These are phyloP conservation scores for Arctia plantaginis DNA, from an alignment of 2,888 invertebrate genomes.

Conservation along the genomic window DNA sequence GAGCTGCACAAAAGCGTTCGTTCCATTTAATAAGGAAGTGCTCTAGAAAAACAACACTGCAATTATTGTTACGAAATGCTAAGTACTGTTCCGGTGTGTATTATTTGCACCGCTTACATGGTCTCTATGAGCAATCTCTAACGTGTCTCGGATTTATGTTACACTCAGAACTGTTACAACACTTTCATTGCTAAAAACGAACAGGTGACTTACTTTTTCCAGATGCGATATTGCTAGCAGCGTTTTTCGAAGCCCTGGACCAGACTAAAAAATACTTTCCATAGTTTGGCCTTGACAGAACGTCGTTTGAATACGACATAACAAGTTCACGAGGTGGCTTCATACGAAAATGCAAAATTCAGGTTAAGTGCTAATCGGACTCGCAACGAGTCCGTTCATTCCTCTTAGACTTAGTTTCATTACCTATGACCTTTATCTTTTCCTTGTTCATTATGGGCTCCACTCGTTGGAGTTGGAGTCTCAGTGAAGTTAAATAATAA, in stretches of 20 bases:
- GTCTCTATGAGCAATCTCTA: slow-evolving; percentile 53
- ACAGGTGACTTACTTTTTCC: slow-evolving; percentile 16
- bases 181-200: slow-evolving; percentile 10
- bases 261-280: not conserved
- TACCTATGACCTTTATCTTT: not conserved
- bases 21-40: slow-evolving; percentile 83
- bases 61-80: slow-evolving; percentile 76
- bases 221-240: not conserved
- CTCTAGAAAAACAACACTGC: slow-evolving; percentile 78
- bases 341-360: not conserved
- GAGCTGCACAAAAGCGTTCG: slow-evolving; percentile 66
- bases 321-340: not conserved
- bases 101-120: slow-evolving; percentile 64
- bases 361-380: not conserved
- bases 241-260: not conserved
- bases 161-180: slow-evolving; percentile 40
- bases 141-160: slow-evolving; percentile 39
- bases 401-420: not conserved
- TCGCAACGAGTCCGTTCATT: not conserved
- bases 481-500: not conserved
- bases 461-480: no score
- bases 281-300: not conserved
- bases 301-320: not conserved
- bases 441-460: not conserved
- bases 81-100: slow-evolving; percentile 54